phyloP scores from a whole-genome alignment of 2,797 vertebrate species.

The Liparis tanakae region DNA sequence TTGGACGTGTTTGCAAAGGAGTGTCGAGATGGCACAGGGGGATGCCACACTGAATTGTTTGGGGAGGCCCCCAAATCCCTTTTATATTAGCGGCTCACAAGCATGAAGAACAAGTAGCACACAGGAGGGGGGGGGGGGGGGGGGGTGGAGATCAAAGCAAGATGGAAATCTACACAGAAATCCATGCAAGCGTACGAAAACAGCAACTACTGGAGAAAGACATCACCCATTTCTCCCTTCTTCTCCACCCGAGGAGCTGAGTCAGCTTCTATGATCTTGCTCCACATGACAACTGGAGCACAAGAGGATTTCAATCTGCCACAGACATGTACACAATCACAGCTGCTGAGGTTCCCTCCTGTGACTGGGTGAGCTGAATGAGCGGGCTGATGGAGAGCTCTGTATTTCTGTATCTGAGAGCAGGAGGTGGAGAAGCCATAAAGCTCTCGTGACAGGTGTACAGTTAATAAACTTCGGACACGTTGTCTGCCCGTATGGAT shows the following conservation, averaged over 20 bases:
- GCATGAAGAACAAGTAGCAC: conserved; percentile 54
- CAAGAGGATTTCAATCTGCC: conserved; percentile 59
- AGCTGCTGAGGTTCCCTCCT: conserved; percentile 45
- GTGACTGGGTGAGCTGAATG: conserved; percentile 32
- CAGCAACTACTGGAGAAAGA: conserved; percentile 46
- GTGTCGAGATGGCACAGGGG: conserved; percentile 58
- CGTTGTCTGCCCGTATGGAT: conserved; percentile 33
- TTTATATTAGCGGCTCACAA: conserved; percentile 63
- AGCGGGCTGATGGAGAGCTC: conserved; percentile 22
- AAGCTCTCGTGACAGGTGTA: conserved; percentile 48
- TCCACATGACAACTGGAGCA: conserved; percentile 58
- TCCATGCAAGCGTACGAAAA: conserved; percentile 44
- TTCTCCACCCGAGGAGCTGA: conserved; percentile 46
- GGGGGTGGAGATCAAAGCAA: conserved; percentile 64
- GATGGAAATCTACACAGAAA: conserved; percentile 63
- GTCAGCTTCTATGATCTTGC: conserved; percentile 60
- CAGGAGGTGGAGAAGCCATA: conserved; percentile 20
- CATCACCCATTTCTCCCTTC: conserved; percentile 15
- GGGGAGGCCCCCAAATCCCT: conserved; percentile 66
- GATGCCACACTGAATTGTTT: conserved; percentile 54
- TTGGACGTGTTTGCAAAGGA: conserved; percentile 58
- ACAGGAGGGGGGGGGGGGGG: conserved; percentile 29
- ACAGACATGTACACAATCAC: conserved; percentile 58
- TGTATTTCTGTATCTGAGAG: conserved; percentile 34
- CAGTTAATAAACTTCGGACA: conserved; percentile 64